Evolutionary conservation across 2,888 invertebrate genomes (phyloP).

Genomic region (Eremobia ochroleuca): DNA sequence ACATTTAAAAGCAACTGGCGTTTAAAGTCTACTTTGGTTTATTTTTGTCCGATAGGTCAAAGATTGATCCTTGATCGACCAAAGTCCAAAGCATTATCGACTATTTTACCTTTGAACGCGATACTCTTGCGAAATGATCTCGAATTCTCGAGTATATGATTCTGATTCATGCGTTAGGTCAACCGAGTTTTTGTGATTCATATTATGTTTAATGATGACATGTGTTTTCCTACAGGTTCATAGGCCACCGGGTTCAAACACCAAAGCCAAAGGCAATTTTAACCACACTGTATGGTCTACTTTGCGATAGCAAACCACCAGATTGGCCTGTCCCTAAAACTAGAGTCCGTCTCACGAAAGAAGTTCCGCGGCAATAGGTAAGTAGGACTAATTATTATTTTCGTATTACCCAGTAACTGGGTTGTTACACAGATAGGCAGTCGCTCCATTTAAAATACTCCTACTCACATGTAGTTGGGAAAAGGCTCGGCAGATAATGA

Average conservation of each 20-base stretch:
- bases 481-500: not conserved
- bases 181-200: constrained; percentile 18
- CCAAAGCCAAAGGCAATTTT: not conserved
- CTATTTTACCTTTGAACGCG: constrained; percentile 25
- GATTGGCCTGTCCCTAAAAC: no score
- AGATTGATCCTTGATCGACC: constrained; percentile 39
- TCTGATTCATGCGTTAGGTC: constrained; percentile 29
- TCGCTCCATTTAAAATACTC: no score
- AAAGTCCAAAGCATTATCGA: constrained; percentile 58
- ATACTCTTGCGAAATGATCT: constrained; percentile 33
- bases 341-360: not conserved
- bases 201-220: constrained; percentile 1
- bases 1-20: constrained; percentile 6
- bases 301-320: not conserved
- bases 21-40: constrained; percentile 29
- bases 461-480: no score
- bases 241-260: not conserved
- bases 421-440: no score
- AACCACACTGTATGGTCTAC: not conserved
- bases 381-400: not conserved
- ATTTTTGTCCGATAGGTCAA: not conserved
- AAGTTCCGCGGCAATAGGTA: not conserved
- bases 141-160: constrained; percentile 13
- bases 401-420: no score
- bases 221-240: constrained; percentile 9